Evolutionary conservation across 2,888 invertebrate genomes (phyloP), one percentile per base, ranked within the genome.

Genomic region (Pammene fasciana): DNA sequence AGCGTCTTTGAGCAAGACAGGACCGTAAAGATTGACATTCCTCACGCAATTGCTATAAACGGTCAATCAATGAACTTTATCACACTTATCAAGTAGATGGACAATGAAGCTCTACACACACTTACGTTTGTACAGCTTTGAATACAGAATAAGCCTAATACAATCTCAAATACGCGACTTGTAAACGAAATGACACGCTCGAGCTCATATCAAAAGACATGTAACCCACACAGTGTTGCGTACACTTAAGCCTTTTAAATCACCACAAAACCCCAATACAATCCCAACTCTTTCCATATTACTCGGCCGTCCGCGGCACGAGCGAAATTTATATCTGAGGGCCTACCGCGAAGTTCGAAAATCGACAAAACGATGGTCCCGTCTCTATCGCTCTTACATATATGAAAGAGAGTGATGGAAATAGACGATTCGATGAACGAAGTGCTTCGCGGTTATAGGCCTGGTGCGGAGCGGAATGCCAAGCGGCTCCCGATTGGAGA

Each of bases 321-420:
- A 60, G 60, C 65, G 43, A 70, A 70, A 70, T 70, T 70, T 70
- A 70, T 70, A 70, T 65, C 65, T n/a, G n/a, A n/a, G n/a, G n/a
- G n/a, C n/a, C n/a, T n/a, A n/a, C n/a, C n/a, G n/a, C n/a, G n/a
- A n/a, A n/a, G n/a, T n/a, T n/a, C n/a, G n/a, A n/a, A n/a, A n/a
- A n/a, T n/a, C n/a, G n/a, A n/a, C n/a, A n/a, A n/a, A n/a, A n/a
- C n/a, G n/a, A n/a, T n/a, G n/a, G n/a, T n/a, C n/a, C n/a, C n/a
- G n/a, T n/a, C n/a, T n/a, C n/a, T n/a, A n/a, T n/a, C n/a, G n/a
- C n/a, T n/a, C n/a, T n/a, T n/a, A n/a, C n/a, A n/a, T n/a, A n/a
- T n/a, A n/a, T n/a, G n/a, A n/a, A n/a, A n/a, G n/a, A n/a, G n/a
- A n/a, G n/a, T n/a, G n/a, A n/a, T n/a, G n/a, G n/a, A n/a, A n/a